Evolutionary conservation across 2,797 vertebrate genomes (phyloP).

Genomic region (Tinamus major): DNA sequence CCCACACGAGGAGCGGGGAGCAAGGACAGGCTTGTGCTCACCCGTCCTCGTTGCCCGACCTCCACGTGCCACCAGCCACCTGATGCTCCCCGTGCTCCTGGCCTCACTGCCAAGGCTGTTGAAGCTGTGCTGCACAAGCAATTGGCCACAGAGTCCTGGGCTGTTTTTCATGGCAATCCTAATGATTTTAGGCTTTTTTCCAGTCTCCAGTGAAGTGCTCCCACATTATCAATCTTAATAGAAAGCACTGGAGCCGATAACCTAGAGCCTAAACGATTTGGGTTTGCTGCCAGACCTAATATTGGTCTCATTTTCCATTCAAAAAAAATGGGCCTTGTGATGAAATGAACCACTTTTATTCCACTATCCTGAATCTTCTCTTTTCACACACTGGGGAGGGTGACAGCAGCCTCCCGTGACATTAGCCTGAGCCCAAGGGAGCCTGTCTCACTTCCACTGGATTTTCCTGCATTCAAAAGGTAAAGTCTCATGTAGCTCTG

Average conservation of each 20-base stretch:
- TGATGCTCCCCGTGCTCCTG: background rate
- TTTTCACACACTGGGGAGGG: background rate
- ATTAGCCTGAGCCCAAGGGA: background rate
- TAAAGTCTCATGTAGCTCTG: background rate
- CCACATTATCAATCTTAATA: conserved; percentile 33
- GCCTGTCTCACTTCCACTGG: background rate
- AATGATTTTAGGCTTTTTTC: conserved; percentile 20
- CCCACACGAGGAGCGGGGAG: background rate
- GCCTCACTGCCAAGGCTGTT: background rate
- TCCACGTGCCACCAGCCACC: background rate
- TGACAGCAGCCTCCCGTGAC: background rate
- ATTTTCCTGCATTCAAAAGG: background rate
- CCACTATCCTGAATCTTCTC: background rate
- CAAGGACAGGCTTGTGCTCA: background rate
- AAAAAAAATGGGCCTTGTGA: background rate
- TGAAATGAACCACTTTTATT: background rate
- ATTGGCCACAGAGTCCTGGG: background rate
- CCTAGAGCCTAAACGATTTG: conserved; percentile 11
- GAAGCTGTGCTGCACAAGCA: conserved; percentile 16
- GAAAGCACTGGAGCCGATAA: conserved; percentile 32
- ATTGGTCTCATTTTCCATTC: conserved; percentile 13
- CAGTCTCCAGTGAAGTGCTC: background rate
- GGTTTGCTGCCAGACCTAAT: conserved; percentile 16
- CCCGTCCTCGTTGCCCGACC: background rate
- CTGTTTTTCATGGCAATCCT: background rate